A percentile compares a stretch with the other conserved stretches of the same genome.
phyloP scores from a whole-genome alignment of 2,113 vertebrate species.

The Cottus gobio region DNA sequence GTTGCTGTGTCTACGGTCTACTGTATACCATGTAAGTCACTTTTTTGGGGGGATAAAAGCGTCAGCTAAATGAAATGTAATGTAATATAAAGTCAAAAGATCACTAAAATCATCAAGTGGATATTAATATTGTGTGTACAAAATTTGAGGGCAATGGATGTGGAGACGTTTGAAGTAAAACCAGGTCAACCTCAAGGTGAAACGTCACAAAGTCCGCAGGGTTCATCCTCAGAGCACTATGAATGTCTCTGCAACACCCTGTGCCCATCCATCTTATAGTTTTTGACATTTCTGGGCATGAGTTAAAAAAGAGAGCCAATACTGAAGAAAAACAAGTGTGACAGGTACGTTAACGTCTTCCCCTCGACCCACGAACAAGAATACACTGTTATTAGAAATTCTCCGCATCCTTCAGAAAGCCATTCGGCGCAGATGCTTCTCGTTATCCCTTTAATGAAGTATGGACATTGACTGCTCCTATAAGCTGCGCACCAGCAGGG shows the following conservation, averaged over 20 bases:
- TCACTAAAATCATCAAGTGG: neutral
- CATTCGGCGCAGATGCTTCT: constrained; percentile 64
- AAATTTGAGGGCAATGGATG: neutral
- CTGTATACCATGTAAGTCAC: no score
- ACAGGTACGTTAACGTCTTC: neutral
- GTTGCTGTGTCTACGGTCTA: no score
- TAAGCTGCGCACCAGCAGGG: constrained; percentile 38
- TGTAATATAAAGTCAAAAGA: neutral
- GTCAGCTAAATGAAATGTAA: no score
- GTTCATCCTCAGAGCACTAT: neutral
- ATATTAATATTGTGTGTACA: neutral
- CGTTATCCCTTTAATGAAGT: constrained; percentile 68
- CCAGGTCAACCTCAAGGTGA: neutral
- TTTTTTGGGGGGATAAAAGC: no score
- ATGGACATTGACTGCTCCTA: constrained; percentile 36
- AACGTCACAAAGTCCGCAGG: neutral
- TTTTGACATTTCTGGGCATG: neutral
- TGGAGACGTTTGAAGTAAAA: neutral
- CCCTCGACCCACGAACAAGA: neutral
- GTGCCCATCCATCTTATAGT: neutral
- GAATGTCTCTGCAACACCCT: neutral
- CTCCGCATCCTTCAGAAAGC: constrained; percentile 27
- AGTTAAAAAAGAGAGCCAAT: neutral
- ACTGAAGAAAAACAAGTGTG: neutral
- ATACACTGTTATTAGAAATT: neutral